A percentile compares a stretch with the other conserved stretches of the same genome.
Conservation (phyloP, 1,140 invertebrate genomes). For the Vanessa atalanta region DNA sequence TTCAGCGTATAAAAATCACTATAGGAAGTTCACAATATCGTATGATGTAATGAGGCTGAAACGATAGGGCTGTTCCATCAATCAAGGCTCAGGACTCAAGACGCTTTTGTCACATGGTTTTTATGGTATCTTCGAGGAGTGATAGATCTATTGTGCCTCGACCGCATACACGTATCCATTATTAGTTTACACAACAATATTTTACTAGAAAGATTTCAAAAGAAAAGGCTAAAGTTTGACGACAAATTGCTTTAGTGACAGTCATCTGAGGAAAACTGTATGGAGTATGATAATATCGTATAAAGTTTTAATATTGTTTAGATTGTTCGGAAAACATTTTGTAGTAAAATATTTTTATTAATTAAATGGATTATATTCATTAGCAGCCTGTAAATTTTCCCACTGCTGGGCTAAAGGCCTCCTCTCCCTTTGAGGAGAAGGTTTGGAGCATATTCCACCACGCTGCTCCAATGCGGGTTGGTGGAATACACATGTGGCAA, state of each 20-base stretch:
- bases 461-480: no score
- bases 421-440: no score
- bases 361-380: no score
- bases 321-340: no score
- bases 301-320: no score
- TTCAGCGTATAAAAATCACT: not conserved
- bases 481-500: no score
- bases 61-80: conserved; percentile 32
- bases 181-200: conserved; percentile 3
- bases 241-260: not conserved
- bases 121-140: conserved; percentile 17
- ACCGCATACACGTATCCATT: not conserved
- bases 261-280: no score
- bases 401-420: no score
- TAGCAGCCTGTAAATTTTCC: no score
- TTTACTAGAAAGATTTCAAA: not conserved
- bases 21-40: conserved; percentile 19
- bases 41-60: conserved; percentile 18
- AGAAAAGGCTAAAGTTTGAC: not conserved
- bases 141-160: conserved; percentile 22
- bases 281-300: no score
- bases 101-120: conserved; percentile 38
- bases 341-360: no score
- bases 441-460: no score
- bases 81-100: conserved; percentile 31